Base-by-base conservation (phyloP, 92 coral and sea anemone species). In the Siderastrea radians region DNA sequence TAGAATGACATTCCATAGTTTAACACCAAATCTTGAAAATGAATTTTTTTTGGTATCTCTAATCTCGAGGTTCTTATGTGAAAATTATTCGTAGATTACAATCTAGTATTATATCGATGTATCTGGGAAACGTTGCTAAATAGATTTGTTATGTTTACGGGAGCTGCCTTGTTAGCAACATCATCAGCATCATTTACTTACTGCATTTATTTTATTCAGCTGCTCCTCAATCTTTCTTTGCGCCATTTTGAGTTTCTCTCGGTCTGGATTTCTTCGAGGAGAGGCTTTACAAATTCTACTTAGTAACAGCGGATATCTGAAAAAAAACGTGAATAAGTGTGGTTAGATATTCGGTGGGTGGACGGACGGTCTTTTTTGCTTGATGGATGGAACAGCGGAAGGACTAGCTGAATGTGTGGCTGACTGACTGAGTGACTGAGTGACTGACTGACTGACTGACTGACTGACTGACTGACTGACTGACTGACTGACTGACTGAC, bases 171-270 rank as follows among this genome's bases (percentile, higher is more conserved):
- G 38, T 26, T 0, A 26, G 38, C 38, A 26, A 26, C 38, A 26
- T 26, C 38, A 9, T 26, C 38, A 9, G 49, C 6, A 17, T 7
- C 3, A 10, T 11, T 62, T 49, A 75, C 95, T 72, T 89, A 97
- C 99, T 63, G 99, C 94, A 83, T 98, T 98, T 8, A 98, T 95
- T 80, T 93, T 95, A 83, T 94, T 93, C 13, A 98, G 93, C 66
- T 98, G 99, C 46, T 98, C 99, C 57, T 98, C 99, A 3, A 98
- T 95, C 89, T 92, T 94, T 71, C 97, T 92, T 62, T 98, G 98
- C 26, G 99, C 99, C 86, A 94, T 54, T 91, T 96, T 94, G 45
- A 98, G 93, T 84, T 98, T 95, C 83, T 98, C 99, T 44, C 98
- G 92, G 75, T 98, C 99, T 1, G 84, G 78, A 73, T 94, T 96